Evolutionary conservation across 2,888 invertebrate species (phyloP).

Genomic region (Carabus problematicus): DNA sequence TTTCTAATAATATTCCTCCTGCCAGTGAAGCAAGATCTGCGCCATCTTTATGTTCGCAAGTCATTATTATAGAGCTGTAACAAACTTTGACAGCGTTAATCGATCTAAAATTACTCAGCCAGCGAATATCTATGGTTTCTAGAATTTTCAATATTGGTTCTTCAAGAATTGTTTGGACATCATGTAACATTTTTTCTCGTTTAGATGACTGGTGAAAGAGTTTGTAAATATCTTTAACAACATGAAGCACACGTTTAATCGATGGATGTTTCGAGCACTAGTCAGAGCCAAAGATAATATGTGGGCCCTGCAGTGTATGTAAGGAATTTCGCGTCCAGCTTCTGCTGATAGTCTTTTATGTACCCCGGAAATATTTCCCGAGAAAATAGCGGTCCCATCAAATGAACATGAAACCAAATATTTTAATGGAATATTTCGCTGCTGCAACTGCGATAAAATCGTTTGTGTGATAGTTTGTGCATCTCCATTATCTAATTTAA

Average conservation of each 20-base stretch:
- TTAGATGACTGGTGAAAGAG: not conserved
- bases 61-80: constrained; percentile 1
- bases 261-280: constrained; percentile 9
- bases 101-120: constrained; percentile 11
- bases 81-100: constrained; percentile 6
- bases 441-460: constrained; percentile 3
- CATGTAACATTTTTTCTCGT: not conserved
- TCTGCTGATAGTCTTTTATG: not conserved
- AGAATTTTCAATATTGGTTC: constrained; percentile 7
- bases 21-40: constrained; percentile 8
- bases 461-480: not conserved
- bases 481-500: constrained; percentile 9
- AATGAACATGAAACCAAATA: constrained; percentile 8
- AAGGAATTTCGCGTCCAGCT: constrained; percentile 6
- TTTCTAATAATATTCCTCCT: constrained; percentile 5
- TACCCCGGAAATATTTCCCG: constrained; percentile 8
- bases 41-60: constrained; percentile 1
- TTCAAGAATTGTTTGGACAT: constrained; percentile 6
- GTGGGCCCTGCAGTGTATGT: constrained; percentile 7
- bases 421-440: constrained; percentile 4
- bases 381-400: not conserved
- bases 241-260: not conserved
- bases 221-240: constrained; percentile 4
- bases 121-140: constrained; percentile 6
- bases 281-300: not conserved